phyloP scores from a whole-genome alignment of 2,888 invertebrate genomes.

The Oligia latruncula region DNA sequence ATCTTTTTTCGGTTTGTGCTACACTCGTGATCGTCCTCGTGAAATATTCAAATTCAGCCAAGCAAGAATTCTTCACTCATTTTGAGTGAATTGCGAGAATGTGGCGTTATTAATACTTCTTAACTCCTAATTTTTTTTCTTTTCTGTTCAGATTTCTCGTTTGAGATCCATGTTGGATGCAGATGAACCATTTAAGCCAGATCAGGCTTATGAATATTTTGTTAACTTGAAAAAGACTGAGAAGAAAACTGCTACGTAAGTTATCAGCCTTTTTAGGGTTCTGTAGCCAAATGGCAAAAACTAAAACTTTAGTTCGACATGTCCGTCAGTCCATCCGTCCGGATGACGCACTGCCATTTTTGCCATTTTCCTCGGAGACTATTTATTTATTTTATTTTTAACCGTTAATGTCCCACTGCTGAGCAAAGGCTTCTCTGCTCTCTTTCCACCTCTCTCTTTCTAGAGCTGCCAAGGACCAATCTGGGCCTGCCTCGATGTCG shows the following conservation, averaged over 20 bases:
- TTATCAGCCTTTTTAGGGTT: conserved; percentile 5
- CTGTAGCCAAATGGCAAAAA: neutral
- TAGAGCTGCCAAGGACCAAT: no score
- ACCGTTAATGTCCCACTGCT: no score
- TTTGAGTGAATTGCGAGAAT: neutral
- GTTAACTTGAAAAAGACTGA: conserved; percentile 80
- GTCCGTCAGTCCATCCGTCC: neutral
- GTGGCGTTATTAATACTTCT: no score
- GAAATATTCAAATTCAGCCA: neutral
- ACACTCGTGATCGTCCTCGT: neutral
- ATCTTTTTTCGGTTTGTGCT: neutral
- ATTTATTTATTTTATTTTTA: neutral
- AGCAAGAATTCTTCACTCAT: neutral
- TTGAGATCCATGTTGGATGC: conserved; percentile 84
- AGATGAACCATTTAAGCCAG: conserved; percentile 86
- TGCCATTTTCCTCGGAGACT: neutral
- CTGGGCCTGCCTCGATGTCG: no score
- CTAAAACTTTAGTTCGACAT: neutral
- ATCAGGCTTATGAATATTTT: conserved; percentile 87
- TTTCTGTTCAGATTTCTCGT: conserved; percentile 78
- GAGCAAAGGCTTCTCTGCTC: no score
- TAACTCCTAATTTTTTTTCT: neutral
- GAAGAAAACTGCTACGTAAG: conserved; percentile 77
- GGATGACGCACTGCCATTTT: neutral
- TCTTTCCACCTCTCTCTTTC: no score